These are phyloP conservation scores for Bombus superbus DNA, from an alignment of 1,140 invertebrate genomes.

Conservation along the genomic window DNA sequence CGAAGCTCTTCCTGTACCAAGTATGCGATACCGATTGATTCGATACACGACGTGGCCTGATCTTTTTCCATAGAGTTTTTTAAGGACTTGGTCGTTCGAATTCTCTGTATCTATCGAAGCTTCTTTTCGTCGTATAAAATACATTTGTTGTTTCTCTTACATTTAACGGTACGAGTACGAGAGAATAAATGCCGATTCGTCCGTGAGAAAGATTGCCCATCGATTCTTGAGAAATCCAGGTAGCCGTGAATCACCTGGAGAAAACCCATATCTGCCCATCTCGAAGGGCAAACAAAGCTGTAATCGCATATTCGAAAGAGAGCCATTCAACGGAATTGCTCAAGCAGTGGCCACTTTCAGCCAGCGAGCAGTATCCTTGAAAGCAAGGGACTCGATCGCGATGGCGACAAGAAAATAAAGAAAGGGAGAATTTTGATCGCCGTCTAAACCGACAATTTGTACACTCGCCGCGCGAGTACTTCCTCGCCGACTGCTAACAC, in stretches of 20 bases:
- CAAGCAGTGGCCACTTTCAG: not conserved
- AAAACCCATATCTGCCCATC: too few relatives aligned
- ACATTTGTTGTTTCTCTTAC: too few relatives aligned
- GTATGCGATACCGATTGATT: not conserved
- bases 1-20: not conserved
- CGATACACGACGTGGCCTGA: too few relatives aligned
- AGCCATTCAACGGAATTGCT: not conserved
- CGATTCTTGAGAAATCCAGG: not conserved
- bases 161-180: too few relatives aligned
- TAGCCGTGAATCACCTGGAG: not conserved
- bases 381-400: not conserved
- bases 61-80: too few relatives aligned
- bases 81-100: too few relatives aligned
- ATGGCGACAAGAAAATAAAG: not conserved
- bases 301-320: not conserved
- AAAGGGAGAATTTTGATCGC: constrained; percentile 30
- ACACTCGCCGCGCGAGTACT: constrained; percentile 18
- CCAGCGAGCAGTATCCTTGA: too few relatives aligned
- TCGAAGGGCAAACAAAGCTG: not conserved
- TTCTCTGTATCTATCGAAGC: too few relatives aligned
- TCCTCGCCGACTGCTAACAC: constrained; percentile 28
- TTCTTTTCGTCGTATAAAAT: too few relatives aligned
- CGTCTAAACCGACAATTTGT: constrained; percentile 50
- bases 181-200: too few relatives aligned
- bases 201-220: not conserved